Evolutionary conservation across 2,888 invertebrate species (phyloP).

Genomic region (Agrochola macilenta): DNA sequence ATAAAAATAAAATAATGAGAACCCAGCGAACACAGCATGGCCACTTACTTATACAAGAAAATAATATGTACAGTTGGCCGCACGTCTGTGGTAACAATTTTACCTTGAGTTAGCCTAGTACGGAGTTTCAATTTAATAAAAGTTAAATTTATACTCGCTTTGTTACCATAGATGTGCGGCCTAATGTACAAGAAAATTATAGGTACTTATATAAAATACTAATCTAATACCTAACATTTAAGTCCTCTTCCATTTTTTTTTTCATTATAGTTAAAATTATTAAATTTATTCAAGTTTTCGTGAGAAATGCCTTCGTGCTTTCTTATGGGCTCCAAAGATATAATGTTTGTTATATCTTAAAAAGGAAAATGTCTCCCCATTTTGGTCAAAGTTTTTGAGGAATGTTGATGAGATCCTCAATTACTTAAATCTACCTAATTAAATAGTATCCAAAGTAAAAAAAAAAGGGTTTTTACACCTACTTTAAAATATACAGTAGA

Average conservation of each 20-base stretch:
- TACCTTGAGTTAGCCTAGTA: not conserved
- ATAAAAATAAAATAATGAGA: not conserved
- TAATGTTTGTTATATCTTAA: slow-evolving; percentile 5
- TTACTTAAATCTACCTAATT: not conserved
- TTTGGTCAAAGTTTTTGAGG: slow-evolving; percentile 12
- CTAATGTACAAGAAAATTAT: not conserved
- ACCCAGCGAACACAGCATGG: no score
- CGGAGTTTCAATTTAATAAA: not conserved
- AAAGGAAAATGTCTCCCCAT: slow-evolving; percentile 27
- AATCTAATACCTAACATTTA: slow-evolving; percentile 10
- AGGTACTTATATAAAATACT: not conserved
- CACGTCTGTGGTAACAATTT: not conserved
- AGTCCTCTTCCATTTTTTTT: not conserved
- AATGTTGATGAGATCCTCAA: slow-evolving; percentile 31
- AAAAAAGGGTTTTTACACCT: not conserved
- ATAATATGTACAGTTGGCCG: not conserved
- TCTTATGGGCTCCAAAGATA: slow-evolving; percentile 17
- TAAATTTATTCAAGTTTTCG: slow-evolving; percentile 51
- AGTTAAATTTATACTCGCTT: not conserved
- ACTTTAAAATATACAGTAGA: not conserved
- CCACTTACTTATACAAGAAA: no score
- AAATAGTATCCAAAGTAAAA: not conserved
- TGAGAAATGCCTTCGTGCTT: slow-evolving; percentile 5
- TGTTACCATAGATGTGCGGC: not conserved
- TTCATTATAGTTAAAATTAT: slow-evolving; percentile 29